Percentiles rank a stretch among this genome's conserved stretches.
These are phyloP conservation scores for Empidonax alnorum DNA, from an alignment of 2,113 vertebrate genomes.

Conservation along the genomic window DNA sequence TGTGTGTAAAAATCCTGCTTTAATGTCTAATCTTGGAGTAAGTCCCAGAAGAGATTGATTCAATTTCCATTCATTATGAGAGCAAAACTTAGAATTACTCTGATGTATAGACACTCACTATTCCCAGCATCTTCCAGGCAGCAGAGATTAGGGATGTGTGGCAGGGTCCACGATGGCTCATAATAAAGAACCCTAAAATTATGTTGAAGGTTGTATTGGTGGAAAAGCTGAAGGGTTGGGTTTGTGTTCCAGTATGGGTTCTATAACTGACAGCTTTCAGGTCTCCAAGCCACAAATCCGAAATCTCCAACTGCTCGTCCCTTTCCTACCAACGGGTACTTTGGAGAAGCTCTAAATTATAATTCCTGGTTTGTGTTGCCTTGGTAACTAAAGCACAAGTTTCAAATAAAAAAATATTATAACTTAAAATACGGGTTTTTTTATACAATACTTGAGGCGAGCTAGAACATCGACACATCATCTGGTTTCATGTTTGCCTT, in stretches of 20 bases:
- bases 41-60: conserved; percentile 52
- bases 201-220: too few relatives aligned
- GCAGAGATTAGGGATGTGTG: neutral
- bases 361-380: neutral
- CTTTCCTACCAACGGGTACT: neutral
- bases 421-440: neutral
- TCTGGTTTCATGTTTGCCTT: neutral
- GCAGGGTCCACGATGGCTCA: neutral
- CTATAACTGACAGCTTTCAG: neutral
- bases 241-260: neutral
- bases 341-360: neutral
- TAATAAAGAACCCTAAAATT: neutral
- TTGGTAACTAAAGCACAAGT: neutral
- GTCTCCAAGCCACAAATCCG: neutral
- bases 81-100: conserved; percentile 7
- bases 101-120: neutral
- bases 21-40: conserved; percentile 32
- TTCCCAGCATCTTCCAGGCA: neutral
- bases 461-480: neutral
- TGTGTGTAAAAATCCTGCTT: neutral
- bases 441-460: neutral
- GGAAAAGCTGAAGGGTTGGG: neutral
- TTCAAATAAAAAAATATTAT: neutral
- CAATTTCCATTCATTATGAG: conserved; percentile 41
- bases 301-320: neutral